These are phyloP conservation scores for Ceratitis capitata DNA, from an alignment of 1,140 invertebrate genomes.

Conservation along the genomic window DNA sequence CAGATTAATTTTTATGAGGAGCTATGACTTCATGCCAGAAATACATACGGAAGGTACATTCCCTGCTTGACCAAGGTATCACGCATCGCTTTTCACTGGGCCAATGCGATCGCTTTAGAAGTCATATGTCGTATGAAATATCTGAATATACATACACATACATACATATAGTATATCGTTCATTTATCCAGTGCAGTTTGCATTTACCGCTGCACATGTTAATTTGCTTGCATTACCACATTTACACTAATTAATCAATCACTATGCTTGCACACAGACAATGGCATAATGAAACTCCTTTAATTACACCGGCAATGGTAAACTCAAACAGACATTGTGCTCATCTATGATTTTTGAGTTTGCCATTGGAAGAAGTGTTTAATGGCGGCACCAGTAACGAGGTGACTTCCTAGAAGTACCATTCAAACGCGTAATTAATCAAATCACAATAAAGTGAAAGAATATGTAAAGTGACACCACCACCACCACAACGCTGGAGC, in stretches of 20 bases:
- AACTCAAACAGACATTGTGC: not conserved
- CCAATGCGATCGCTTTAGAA: too few species aligned
- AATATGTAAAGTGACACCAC: constrained; percentile 9
- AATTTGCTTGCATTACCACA: constrained; percentile 10
- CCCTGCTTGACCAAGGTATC: too few species aligned
- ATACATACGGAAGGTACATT: too few species aligned
- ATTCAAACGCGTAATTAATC: constrained; percentile 28
- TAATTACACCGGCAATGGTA: too few species aligned
- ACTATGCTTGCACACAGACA: not conserved
- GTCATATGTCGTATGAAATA: too few species aligned
- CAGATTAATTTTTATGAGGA: too few species aligned
- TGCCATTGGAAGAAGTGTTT: not conserved
- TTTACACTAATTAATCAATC: constrained; percentile 25
- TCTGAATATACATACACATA: too few species aligned
- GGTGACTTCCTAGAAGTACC: not conserved
- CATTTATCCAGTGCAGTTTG: not conserved
- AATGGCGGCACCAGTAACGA: not conserved
- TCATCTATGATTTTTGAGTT: not conserved
- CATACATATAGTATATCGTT: not conserved
- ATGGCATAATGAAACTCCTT: not conserved
- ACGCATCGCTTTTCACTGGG: too few species aligned
- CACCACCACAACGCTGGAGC: not conserved
- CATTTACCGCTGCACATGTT: not conserved
- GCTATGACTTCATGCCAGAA: too few species aligned
- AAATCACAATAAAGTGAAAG: constrained; percentile 27